Conservation (phyloP, 1,140 invertebrate species). For the Parasteatoda tepidariorum region DNA sequence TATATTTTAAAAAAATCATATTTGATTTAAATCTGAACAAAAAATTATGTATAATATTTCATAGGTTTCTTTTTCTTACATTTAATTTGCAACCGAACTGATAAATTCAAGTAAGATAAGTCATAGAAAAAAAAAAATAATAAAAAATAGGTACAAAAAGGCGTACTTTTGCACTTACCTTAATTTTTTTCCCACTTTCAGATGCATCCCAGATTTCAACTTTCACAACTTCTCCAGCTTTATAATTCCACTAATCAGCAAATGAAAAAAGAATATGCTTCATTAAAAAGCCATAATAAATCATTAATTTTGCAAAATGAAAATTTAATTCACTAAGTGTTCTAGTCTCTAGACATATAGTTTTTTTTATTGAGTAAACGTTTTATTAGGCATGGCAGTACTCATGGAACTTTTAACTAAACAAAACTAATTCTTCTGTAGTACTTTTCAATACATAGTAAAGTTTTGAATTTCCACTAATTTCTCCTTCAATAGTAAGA, state of each 20-base stretch:
- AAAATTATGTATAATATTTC: neutral
- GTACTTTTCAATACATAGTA: no score
- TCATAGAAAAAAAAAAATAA: neutral
- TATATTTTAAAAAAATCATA: neutral
- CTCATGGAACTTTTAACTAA: neutral
- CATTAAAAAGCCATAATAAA: neutral
- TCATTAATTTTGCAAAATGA: no score
- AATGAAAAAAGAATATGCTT: neutral
- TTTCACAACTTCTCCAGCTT: slow-evolving; percentile 31
- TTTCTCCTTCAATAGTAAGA: no score
- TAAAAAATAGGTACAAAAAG: no score
- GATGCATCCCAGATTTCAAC: slow-evolving; percentile 47
- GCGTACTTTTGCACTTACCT: slow-evolving; percentile 32
- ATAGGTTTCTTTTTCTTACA: neutral
- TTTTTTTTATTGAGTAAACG: neutral
- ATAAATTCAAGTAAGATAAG: neutral
- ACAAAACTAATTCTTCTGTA: neutral
- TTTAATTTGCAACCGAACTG: neutral
- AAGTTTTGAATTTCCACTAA: no score
- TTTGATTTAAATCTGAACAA: neutral
- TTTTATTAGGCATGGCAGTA: neutral
- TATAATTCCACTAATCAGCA: slow-evolving; percentile 41
- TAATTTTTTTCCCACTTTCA: slow-evolving; percentile 39
- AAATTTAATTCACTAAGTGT: neutral
- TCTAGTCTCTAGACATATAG: neutral